Percentiles rank a stretch among this genome's conserved stretches.
Evolutionary conservation across 2,888 invertebrate genomes (phyloP).

Genomic region (Cheilosia variabilis): DNA sequence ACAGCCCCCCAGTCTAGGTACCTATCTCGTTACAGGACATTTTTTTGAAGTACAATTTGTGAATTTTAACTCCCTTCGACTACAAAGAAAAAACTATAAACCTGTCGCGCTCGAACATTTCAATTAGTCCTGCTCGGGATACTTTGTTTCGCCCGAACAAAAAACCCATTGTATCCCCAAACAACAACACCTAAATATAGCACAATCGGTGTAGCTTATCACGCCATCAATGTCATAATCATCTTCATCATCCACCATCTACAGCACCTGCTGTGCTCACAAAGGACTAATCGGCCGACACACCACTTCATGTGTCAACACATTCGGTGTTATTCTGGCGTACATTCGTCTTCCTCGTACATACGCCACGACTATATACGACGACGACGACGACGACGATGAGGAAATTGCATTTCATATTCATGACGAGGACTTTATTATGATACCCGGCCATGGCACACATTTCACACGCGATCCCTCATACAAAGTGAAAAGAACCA

Average conservation of each 20-base stretch:
- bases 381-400: slow-evolving; percentile 12
- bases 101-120: no score
- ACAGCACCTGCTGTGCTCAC: slow-evolving; percentile 55
- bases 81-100: no score
- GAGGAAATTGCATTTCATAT: slow-evolving; percentile 75
- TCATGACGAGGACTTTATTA: slow-evolving; percentile 75
- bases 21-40: no score
- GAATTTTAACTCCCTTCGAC: no score
- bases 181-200: slow-evolving; percentile 17
- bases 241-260: slow-evolving; percentile 49
- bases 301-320: slow-evolving; percentile 74
- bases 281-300: slow-evolving; percentile 72
- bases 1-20: no score
- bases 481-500: slow-evolving; percentile 23
- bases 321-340: slow-evolving; percentile 70
- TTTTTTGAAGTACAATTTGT: no score
- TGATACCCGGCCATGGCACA: slow-evolving; percentile 70
- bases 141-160: no score
- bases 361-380: not conserved
- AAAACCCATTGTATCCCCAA: not conserved
- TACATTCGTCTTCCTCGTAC: slow-evolving; percentile 54
- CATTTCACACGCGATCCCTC: slow-evolving; percentile 72
- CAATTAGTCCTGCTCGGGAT: no score
- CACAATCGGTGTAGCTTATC: slow-evolving; percentile 53
- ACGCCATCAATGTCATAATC: slow-evolving; percentile 67